These are phyloP conservation scores for Tadarida brasiliensis DNA, from an alignment of 2,797 vertebrate species.

Conservation along the genomic window DNA sequence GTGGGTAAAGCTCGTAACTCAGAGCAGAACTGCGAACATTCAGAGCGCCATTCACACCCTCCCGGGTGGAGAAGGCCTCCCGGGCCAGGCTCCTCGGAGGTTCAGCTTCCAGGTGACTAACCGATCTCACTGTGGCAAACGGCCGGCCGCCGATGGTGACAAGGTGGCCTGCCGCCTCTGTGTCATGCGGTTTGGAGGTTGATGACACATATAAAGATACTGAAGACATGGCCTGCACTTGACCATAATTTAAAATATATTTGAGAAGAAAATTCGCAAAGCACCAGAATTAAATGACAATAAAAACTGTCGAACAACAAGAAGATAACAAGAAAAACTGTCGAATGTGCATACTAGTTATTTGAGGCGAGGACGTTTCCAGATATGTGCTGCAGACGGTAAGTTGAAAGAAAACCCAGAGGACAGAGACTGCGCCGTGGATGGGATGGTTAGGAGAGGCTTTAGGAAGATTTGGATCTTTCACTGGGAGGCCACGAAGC, in stretches of 20 bases:
- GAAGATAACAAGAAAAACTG: slow-evolving; percentile 10
- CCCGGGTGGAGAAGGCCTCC: not conserved
- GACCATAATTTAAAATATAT: not conserved
- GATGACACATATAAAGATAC: not conserved
- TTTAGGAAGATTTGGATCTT: not conserved
- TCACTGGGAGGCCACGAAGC: not conserved
- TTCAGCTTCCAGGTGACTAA: not conserved
- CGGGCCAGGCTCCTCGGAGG: not conserved
- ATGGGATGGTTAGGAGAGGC: not conserved
- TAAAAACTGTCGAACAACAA: not conserved
- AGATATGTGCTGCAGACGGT: not conserved
- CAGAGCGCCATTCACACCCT: not conserved
- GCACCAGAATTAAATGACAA: not conserved
- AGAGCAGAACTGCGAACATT: not conserved
- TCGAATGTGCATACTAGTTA: not conserved
- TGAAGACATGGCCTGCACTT: not conserved
- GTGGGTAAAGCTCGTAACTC: not conserved
- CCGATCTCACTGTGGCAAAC: not conserved
- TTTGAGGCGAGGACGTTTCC: not conserved
- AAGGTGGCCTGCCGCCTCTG: not conserved
- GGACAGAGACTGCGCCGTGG: not conserved
- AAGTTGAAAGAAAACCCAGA: not conserved
- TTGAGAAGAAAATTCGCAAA: slow-evolving; percentile 37
- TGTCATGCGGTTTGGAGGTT: not conserved
- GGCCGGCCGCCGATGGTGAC: not conserved